These are phyloP conservation scores for Agrochola macilenta DNA, from an alignment of 2,888 invertebrate species.

Conservation along the genomic window DNA sequence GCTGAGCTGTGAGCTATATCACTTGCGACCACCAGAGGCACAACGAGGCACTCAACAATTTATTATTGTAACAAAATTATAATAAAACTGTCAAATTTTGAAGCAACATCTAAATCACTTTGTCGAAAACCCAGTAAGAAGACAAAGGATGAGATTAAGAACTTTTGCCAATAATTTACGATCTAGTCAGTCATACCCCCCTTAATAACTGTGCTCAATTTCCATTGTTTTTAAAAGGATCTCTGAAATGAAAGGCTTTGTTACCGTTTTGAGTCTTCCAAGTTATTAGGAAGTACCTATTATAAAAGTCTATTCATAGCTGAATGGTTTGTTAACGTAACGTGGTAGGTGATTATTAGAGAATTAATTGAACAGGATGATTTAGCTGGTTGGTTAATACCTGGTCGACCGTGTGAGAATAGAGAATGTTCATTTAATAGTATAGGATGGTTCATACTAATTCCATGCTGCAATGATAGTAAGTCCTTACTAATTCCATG, in stretches of 20 bases:
- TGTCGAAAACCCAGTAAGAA: not conserved
- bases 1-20: too few relatives aligned
- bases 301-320: too few relatives aligned
- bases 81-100: not conserved
- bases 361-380: too few relatives aligned
- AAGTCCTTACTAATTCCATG: too few relatives aligned
- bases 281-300: not conserved
- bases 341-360: not conserved
- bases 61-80: not conserved
- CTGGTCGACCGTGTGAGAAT: too few relatives aligned
- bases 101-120: slow-evolving; percentile 1
- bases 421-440: too few relatives aligned
- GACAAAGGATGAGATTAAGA: slow-evolving; percentile 20
- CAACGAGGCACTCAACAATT: too few relatives aligned
- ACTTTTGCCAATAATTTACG: slow-evolving; percentile 1
- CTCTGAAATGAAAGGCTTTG: slow-evolving; percentile 6
- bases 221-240: slow-evolving; percentile 17
- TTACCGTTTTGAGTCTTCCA: not conserved
- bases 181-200: not conserved
- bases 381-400: too few relatives aligned
- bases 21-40: too few relatives aligned
- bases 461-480: too few relatives aligned
- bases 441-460: too few relatives aligned
- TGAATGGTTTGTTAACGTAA: slow-evolving; percentile 10
- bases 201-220: slow-evolving; percentile 1